These are phyloP conservation scores for Poicephalus meyeri DNA, from an alignment of 2,113 vertebrate genomes.

Conservation along the genomic window DNA sequence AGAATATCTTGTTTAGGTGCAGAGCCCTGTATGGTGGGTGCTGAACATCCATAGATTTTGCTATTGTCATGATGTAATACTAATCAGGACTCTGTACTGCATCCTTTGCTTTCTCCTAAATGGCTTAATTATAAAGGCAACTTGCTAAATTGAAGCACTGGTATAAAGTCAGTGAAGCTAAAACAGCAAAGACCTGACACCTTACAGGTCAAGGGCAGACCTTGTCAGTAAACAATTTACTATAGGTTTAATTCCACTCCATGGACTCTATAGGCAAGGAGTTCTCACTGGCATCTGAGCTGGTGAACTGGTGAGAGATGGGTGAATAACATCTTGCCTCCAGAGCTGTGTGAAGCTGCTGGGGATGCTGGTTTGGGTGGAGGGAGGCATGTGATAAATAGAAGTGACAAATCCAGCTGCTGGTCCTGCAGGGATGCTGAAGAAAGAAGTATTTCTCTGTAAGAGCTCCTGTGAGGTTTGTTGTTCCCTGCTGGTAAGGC, in stretches of 20 bases:
- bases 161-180: neutral
- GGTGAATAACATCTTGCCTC: neutral
- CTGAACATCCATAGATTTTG: neutral
- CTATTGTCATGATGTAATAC: neutral
- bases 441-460: conserved; percentile 53
- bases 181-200: neutral
- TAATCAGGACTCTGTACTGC: neutral
- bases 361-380: fast-evolving
- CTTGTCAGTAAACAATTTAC: neutral
- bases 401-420: neutral
- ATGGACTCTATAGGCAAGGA: neutral
- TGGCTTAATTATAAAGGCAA: neutral
- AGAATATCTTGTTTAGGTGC: neutral
- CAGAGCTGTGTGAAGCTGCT: neutral
- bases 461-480: neutral
- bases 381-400: conserved; percentile 36
- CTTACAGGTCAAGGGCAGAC: neutral
- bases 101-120: neutral
- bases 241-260: neutral
- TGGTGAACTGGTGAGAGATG: neutral
- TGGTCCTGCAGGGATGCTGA: neutral
- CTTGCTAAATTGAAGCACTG: neutral
- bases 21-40: neutral
- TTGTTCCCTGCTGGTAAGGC: conserved; percentile 22
- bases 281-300: neutral